Base-by-base conservation (phyloP, 2,888 invertebrate species). In the Acrobasis consociella region DNA sequence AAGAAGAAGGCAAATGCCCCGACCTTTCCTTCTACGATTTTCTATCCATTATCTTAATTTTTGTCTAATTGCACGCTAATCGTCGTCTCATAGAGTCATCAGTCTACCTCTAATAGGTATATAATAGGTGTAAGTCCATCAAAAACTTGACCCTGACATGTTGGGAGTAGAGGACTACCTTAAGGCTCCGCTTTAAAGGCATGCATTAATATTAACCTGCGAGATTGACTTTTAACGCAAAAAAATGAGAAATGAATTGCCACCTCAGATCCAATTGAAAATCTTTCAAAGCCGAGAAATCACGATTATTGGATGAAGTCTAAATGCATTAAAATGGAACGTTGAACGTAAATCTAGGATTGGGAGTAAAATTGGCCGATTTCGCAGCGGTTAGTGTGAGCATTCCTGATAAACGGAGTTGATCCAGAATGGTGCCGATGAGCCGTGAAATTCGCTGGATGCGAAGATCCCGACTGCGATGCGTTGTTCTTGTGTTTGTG, bases 341-440 rank as follows among this genome's bases (percentile, higher is more conserved):
- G 46, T 46, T 62, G 55, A 11, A 53, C 42, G 38, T 51, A 60
- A 62, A 62, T 37, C 55, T 49, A 13, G 60, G 60, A 51, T 60
- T 60, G 38, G 39, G 16, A 17, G 51, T 38, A 17, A 51, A 60
- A 60, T 60, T 60, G 60, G 60, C n/a, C 42, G 39, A 60, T 60
- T 72, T 69, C 66, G 64, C 64, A 64, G 71, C 70, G 75, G 74
- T 77, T 75, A 73, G 77, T 75, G 74, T 72, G 74, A 71, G 75
- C 69, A 81, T 80, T 77, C 75, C 79, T 82, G 87, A 86, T 88
- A 87, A 86, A 79, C 74, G 78, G 74, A 72, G 75, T 77, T 84
- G 83, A 87, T 83, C 84, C 84, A 69, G 69, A 72, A 17, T 64
- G 68, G 67, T 71, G 65, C 7, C 80, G 73, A 78, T 78, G 77